Percentiles rank a stretch among this genome's conserved stretches.
These are phyloP conservation scores for Emydocephalus ijimae DNA, from an alignment of 2,113 vertebrate genomes.

Conservation along the genomic window DNA sequence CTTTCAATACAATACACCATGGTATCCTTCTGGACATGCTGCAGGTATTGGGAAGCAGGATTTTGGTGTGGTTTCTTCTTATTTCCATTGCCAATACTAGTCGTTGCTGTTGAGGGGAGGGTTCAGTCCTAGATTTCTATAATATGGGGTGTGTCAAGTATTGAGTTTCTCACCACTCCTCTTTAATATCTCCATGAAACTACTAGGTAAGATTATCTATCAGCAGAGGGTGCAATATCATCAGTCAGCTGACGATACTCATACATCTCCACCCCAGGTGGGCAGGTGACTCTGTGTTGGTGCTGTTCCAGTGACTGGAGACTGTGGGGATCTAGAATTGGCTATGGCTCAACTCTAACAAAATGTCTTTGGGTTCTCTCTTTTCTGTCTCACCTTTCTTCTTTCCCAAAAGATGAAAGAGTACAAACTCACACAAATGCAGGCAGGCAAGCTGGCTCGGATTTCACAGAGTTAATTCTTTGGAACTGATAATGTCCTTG, in stretches of 20 bases:
- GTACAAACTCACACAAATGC: too few relatives aligned
- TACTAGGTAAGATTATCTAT: background rate
- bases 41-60: background rate
- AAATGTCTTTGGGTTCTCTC: background rate
- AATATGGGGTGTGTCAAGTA: background rate
- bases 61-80: background rate
- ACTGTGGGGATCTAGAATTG: background rate
- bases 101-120: rapidly evolving
- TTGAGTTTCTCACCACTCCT: background rate
- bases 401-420: too few relatives aligned
- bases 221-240: background rate
- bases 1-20: background rate
- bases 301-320: background rate
- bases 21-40: background rate
- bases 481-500: too few relatives aligned
- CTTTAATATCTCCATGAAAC: background rate
- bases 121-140: background rate
- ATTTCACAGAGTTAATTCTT: too few relatives aligned
- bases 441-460: too few relatives aligned
- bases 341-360: background rate
- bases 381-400: too few relatives aligned
- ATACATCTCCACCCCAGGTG: background rate
- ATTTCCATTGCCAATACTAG: background rate
- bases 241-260: background rate
- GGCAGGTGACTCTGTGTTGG: background rate